Conservation (phyloP, 2,888 invertebrate genomes). For the Laothoe populi region DNA sequence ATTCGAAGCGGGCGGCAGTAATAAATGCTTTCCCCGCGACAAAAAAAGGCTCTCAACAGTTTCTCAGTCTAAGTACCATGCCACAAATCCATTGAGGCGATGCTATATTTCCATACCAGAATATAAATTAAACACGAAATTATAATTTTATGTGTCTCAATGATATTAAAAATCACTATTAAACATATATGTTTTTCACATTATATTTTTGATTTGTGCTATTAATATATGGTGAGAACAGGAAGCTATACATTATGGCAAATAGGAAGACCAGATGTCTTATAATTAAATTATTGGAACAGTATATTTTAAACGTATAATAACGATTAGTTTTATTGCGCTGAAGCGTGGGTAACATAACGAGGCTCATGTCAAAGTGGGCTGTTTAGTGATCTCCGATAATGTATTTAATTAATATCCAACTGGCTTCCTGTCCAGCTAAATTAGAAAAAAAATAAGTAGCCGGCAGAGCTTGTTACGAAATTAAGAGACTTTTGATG, state of each 20-base stretch:
- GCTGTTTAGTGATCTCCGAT: constrained; percentile 46
- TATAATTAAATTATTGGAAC: constrained; percentile 23
- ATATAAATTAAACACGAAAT: too few relatives aligned
- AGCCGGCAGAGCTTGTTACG: constrained; percentile 50
- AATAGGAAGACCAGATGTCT: constrained; percentile 5
- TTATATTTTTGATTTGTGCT: neutral
- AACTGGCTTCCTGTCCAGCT: constrained; percentile 63
- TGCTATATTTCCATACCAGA: too few relatives aligned
- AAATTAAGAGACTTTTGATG: constrained; percentile 42
- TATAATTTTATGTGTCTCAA: neutral
- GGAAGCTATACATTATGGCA: constrained; percentile 12
- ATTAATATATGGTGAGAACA: constrained; percentile 14
- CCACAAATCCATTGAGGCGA: too few relatives aligned
- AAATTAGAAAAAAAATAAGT: constrained; percentile 52
- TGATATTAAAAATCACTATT: neutral
- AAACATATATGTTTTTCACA: neutral
- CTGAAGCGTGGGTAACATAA: constrained; percentile 37
- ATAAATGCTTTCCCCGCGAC: too few relatives aligned
- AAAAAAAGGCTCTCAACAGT: too few relatives aligned
- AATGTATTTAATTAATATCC: constrained; percentile 63
- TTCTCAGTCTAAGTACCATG: too few relatives aligned
- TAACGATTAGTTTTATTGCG: constrained; percentile 25
- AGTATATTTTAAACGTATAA: constrained; percentile 11
- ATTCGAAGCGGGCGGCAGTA: too few relatives aligned
- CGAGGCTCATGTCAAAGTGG: constrained; percentile 41